Conservation (phyloP, 1,140 invertebrate genomes). For the Mya arenaria region DNA sequence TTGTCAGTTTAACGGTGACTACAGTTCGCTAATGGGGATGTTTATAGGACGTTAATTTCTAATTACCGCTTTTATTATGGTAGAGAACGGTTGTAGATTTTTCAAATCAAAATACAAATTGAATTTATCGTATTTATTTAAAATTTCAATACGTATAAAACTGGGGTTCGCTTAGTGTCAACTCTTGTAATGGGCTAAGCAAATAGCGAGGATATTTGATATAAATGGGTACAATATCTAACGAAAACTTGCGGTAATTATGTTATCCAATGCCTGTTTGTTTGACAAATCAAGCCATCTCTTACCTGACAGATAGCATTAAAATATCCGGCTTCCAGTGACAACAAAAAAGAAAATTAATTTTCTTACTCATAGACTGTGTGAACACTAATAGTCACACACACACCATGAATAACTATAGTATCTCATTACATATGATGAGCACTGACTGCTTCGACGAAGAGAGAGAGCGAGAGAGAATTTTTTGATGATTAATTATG, state of each 20-base stretch:
- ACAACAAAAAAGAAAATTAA: slow-evolving; percentile 26
- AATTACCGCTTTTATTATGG: not conserved
- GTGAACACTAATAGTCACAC: no score
- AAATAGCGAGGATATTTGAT: slow-evolving; percentile 43
- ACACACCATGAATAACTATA: no score
- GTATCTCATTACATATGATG: no score
- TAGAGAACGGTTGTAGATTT: slow-evolving; percentile 15
- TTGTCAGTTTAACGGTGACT: no score
- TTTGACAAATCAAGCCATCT: slow-evolving; percentile 43
- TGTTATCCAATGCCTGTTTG: slow-evolving; percentile 45
- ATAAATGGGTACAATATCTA: slow-evolving; percentile 49
- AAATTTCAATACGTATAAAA: slow-evolving; percentile 42
- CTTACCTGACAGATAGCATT: slow-evolving; percentile 22
- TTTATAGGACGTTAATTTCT: slow-evolving; percentile 33
- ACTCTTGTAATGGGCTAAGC: slow-evolving; percentile 19
- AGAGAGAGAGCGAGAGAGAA: no score
- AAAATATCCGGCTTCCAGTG: no score
- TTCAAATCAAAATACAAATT: not conserved
- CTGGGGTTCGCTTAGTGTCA: slow-evolving; percentile 22
- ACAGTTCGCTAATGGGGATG: no score
- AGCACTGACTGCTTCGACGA: no score
- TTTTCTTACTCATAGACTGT: no score
- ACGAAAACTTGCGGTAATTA: slow-evolving; percentile 40
- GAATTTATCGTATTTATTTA: slow-evolving; percentile 45
- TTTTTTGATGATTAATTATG: no score